Percentiles rank a stretch among this genome's conserved stretches.
Evolutionary conservation across 2,888 invertebrate genomes (phyloP).

Genomic region (Drosophila algonquin): DNA sequence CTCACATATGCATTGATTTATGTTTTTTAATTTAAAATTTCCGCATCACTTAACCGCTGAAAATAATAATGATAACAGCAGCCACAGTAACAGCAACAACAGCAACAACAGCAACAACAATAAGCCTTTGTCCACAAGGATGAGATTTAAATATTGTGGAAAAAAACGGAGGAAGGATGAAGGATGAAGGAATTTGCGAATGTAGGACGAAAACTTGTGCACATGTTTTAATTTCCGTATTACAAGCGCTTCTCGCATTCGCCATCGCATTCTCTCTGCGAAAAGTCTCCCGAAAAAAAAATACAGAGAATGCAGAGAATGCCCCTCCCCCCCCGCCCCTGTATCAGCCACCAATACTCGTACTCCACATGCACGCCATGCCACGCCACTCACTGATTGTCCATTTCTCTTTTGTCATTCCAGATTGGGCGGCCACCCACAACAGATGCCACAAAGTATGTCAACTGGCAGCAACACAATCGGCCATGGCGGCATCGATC

Average conservation of each 20-base stretch:
- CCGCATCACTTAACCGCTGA: constrained; percentile 82
- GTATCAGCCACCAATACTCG: neutral
- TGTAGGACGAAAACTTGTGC: constrained; percentile 55
- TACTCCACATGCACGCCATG: neutral
- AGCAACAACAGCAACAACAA: constrained; percentile 39
- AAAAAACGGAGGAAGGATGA: constrained; percentile 13
- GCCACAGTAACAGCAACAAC: constrained; percentile 51
- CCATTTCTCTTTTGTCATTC: constrained; percentile 39
- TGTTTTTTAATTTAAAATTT: constrained; percentile 84
- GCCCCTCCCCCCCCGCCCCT: neutral
- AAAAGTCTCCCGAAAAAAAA: neutral
- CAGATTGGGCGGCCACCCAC: constrained; percentile 84
- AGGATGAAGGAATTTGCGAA: constrained; percentile 24
- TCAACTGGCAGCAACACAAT: constrained; percentile 87
- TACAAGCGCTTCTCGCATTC: constrained; percentile 53
- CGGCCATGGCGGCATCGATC: constrained; percentile 83
- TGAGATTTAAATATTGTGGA: constrained; percentile 52
- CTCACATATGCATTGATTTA: constrained; percentile 81
- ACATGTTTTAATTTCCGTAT: constrained; percentile 80
- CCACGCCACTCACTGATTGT: constrained; percentile 8
- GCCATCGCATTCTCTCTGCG: neutral
- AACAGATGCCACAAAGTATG: constrained; percentile 85
- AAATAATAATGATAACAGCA: constrained; percentile 61
- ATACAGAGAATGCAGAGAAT: neutral
- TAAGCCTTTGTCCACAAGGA: constrained; percentile 36